Evolutionary conservation across 2,797 vertebrate genomes (phyloP).

Genomic region (Mastacembelus armatus): DNA sequence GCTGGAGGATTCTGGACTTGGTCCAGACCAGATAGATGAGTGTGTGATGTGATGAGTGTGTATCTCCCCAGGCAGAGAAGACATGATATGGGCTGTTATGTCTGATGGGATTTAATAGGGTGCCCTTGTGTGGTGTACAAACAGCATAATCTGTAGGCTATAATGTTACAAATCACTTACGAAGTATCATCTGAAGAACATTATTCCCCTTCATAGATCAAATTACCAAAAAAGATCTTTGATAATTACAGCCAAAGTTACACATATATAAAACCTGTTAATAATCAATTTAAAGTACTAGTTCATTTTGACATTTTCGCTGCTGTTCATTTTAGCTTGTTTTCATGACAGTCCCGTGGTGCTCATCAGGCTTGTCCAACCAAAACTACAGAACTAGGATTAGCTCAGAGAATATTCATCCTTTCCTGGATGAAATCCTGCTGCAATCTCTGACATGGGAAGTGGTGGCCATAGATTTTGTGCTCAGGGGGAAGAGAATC

Average conservation of each 20-base stretch:
- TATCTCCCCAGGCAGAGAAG: constrained; percentile 67
- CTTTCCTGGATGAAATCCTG: constrained; percentile 80
- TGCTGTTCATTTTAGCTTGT: constrained; percentile 36
- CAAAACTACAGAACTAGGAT: constrained; percentile 71
- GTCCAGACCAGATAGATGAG: constrained; percentile 80
- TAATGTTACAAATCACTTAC: constrained; percentile 74
- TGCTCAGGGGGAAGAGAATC: constrained; percentile 78
- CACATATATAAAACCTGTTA: constrained; percentile 26
- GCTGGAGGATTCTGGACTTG: constrained; percentile 77
- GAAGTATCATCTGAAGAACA: constrained; percentile 61
- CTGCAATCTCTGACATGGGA: constrained; percentile 70
- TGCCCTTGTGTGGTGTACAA: constrained; percentile 68
- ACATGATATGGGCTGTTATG: constrained; percentile 81
- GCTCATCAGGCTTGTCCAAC: constrained; percentile 49
- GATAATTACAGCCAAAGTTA: constrained; percentile 38
- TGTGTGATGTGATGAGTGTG: no score
- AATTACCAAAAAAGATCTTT: constrained; percentile 32
- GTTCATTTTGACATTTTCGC: constrained; percentile 35
- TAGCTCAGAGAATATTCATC: constrained; percentile 75
- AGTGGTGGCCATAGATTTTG: constrained; percentile 67
- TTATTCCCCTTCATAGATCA: constrained; percentile 55
- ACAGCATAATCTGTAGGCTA: constrained; percentile 70
- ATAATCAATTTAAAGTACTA: constrained; percentile 35
- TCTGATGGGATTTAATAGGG: constrained; percentile 78
- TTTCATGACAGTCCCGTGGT: constrained; percentile 31